Evolutionary conservation across 2,797 vertebrate genomes (phyloP), one percentile per base, ranked within the genome.

Genomic region (Lates japonicus): DNA sequence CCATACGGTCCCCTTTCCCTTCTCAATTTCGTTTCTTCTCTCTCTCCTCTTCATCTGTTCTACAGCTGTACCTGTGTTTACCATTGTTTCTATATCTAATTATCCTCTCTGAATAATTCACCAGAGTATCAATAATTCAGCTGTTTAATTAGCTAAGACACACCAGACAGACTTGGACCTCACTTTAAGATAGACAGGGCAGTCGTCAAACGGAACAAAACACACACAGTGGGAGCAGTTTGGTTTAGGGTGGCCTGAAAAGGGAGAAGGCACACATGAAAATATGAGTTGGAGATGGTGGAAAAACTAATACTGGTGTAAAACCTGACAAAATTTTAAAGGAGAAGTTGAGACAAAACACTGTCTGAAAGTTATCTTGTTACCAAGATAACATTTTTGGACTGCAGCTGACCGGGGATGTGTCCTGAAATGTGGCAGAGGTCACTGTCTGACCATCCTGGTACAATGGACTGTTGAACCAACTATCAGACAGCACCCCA

Each of bases 111-210:
- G 90, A 95, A 95, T 96, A 93, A 96, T 95, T 94, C 74, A 96
- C 74, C 12, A 76, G 74, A 85, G 67, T 84, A 95, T 95, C 91
- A 95, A 95, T 95, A 94, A 95, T 95, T 94, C 85, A 95, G 86
- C 88, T n/a, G n/a, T 89, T 94, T 95, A 95, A 95, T 96, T 94
- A 95, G 90, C 92, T 88, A 81, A 91, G 91, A 91, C 89, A 91
- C 87, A 88, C 67, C 85, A 85, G 80, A 83, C 74, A 76, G 80
- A 74, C 70, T 51, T 81, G 81, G 76, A 83, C 76, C 74, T 57
- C 63, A 49, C 80, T 78, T 70, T 11, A 63, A 78, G 49, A 66
- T 52, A 54, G 80, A 81, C 73, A 58, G 61, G 75, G 33, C 63
- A 22, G 41, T 49, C 7, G 7, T 79, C 55, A 61, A 78, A 75